Conservation (phyloP, 23 tunicate species). For the Botrylloides violaceus region DNA sequence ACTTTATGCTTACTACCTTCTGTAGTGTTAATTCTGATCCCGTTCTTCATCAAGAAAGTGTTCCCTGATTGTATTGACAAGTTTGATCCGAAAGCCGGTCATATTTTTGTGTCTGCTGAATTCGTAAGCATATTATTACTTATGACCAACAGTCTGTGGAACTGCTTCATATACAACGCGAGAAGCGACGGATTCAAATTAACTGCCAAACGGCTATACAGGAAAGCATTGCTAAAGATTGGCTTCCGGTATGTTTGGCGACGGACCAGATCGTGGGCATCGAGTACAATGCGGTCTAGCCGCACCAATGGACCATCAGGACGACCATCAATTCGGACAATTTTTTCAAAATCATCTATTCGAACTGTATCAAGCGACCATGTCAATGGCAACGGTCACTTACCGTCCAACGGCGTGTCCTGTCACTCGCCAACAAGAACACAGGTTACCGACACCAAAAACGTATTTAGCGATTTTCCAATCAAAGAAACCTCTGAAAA, state of each 20-base stretch:
- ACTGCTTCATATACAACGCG: slow-evolving; percentile 71
- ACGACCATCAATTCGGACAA: not conserved
- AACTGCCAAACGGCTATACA: not conserved
- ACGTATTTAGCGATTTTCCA: too few species aligned
- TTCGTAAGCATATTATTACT: slow-evolving; percentile 31
- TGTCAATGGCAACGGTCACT: not conserved
- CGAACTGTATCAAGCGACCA: not conserved
- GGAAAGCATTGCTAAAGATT: not conserved
- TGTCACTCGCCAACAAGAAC: too few species aligned
- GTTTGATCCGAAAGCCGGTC: slow-evolving; percentile 23
- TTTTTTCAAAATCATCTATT: not conserved
- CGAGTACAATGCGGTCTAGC: slow-evolving; percentile 4
- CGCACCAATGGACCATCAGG: not conserved
- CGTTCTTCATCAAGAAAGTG: slow-evolving; percentile 21
- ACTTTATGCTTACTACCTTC: slow-evolving; percentile 36
- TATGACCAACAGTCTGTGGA: slow-evolving; percentile 70
- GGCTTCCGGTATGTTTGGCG: slow-evolving; percentile 8
- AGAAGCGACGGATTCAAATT: slow-evolving; percentile 42
- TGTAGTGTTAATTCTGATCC: slow-evolving; percentile 16
- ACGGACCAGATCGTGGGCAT: slow-evolving; percentile 6
- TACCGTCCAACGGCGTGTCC: too few species aligned
- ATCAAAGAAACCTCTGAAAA: not conserved
- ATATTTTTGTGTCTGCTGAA: slow-evolving; percentile 15
- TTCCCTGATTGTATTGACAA: slow-evolving; percentile 5
- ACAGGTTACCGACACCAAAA: too few species aligned